Percentiles rank a stretch among this genome's conserved stretches.
Conservation (phyloP, 2,113 vertebrate species). For the Oenanthe melanoleuca region DNA sequence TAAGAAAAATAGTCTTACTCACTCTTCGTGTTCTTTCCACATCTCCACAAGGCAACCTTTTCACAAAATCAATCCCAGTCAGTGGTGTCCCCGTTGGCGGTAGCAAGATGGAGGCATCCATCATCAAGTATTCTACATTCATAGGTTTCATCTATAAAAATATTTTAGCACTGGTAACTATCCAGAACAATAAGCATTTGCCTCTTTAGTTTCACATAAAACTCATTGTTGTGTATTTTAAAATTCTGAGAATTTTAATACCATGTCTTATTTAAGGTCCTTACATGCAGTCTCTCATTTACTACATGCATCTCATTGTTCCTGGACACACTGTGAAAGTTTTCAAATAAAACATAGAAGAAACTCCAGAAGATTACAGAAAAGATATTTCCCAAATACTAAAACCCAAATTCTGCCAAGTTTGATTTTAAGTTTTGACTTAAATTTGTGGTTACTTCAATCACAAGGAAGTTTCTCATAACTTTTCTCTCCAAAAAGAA, state of each 20-base stretch:
- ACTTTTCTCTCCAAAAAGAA: background rate
- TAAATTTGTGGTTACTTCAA: background rate
- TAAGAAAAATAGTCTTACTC: conserved; percentile 10
- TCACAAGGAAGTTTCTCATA: background rate
- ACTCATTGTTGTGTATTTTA: background rate
- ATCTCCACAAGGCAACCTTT: conserved; percentile 94
- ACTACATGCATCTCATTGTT: background rate
- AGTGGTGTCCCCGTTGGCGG: conserved; percentile 95
- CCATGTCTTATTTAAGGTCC: background rate
- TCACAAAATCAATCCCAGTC: conserved; percentile 97
- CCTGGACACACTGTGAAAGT: background rate
- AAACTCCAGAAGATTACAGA: background rate
- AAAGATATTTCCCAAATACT: background rate
- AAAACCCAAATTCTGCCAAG: background rate
- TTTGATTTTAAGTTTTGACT: background rate
- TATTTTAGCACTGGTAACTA: background rate
- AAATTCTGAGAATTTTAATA: background rate
- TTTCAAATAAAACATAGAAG: background rate
- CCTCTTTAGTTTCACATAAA: background rate
- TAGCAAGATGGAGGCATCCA: conserved; percentile 96
- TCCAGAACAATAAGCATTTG: background rate
- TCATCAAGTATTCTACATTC: conserved; percentile 98
- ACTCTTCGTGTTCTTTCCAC: conserved; percentile 95
- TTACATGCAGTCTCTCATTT: background rate
- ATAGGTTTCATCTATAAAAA: conserved; percentile 90